Conservation (phyloP, 2,888 invertebrate genomes). For the Eulithis prunata region DNA sequence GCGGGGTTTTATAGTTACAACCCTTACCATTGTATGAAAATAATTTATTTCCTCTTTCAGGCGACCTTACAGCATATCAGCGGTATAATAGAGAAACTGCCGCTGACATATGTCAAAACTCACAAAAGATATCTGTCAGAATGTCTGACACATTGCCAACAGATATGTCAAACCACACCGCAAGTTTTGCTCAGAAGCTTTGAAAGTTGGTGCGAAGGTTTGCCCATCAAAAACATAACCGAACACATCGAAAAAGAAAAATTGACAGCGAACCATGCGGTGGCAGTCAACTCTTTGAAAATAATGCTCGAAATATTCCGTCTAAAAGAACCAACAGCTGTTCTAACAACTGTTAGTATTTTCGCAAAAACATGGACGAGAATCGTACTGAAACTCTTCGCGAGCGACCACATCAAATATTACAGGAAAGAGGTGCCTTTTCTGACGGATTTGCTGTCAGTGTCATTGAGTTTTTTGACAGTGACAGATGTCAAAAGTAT, state of each 20-base stretch:
- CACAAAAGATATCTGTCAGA: slow-evolving; percentile 39
- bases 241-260: slow-evolving; percentile 44
- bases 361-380: slow-evolving; percentile 28
- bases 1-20: too few relatives aligned
- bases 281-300: slow-evolving; percentile 40
- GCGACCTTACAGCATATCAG: slow-evolving; percentile 17
- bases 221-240: slow-evolving; percentile 46
- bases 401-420: slow-evolving; percentile 10
- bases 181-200: slow-evolving; percentile 24
- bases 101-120: slow-evolving; percentile 27
- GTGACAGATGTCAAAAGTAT: slow-evolving; percentile 42
- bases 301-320: slow-evolving; percentile 41
- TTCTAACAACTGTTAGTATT: slow-evolving; percentile 23
- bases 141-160: slow-evolving; percentile 42
- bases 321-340: slow-evolving; percentile 19
- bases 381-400: slow-evolving; percentile 20
- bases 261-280: slow-evolving; percentile 37
- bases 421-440: slow-evolving; percentile 37
- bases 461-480: slow-evolving; percentile 47
- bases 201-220: slow-evolving; percentile 40
- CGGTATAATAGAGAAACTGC: slow-evolving; percentile 14
- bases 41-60: slow-evolving; percentile 17
- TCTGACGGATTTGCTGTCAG: slow-evolving; percentile 48
- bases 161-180: slow-evolving; percentile 25
- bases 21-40: too few relatives aligned